These are phyloP conservation scores for Stenodera caucasica DNA, from an alignment of 2,888 invertebrate species.

Conservation along the genomic window DNA sequence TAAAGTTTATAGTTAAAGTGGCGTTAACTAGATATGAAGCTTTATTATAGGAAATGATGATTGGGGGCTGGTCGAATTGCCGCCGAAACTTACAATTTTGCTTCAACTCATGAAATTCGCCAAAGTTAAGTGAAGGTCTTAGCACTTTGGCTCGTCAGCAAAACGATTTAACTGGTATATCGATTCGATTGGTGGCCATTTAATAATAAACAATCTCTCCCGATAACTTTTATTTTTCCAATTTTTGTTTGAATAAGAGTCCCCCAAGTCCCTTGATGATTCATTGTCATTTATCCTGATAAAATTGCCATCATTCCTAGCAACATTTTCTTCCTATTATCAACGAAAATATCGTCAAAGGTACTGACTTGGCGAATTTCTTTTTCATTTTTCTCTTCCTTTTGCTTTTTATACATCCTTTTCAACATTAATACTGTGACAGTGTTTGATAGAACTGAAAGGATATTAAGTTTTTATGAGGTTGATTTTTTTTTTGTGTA, in stretches of 20 bases:
- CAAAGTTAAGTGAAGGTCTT: constrained; percentile 18
- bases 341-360: neutral
- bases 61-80: constrained; percentile 42
- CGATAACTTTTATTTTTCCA: no score
- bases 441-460: constrained; percentile 16
- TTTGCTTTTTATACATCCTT: neutral
- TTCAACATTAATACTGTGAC: constrained; percentile 13
- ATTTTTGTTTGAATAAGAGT: neutral
- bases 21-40: constrained; percentile 40
- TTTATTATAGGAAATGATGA: no score
- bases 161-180: constrained; percentile 29
- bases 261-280: neutral
- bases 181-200: constrained; percentile 17
- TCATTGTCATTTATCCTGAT: neutral
- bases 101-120: constrained; percentile 33
- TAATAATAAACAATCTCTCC: neutral
- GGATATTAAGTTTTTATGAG: constrained; percentile 27
- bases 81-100: constrained; percentile 38
- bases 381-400: neutral
- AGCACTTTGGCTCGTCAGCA: constrained; percentile 20
- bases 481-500: constrained; percentile 22
- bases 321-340: neutral
- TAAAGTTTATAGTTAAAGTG: constrained; percentile 33
- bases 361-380: constrained; percentile 6
- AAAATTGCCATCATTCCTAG: neutral